Conservation (phyloP, 2,113 vertebrate species). For the Octodon degus region DNA sequence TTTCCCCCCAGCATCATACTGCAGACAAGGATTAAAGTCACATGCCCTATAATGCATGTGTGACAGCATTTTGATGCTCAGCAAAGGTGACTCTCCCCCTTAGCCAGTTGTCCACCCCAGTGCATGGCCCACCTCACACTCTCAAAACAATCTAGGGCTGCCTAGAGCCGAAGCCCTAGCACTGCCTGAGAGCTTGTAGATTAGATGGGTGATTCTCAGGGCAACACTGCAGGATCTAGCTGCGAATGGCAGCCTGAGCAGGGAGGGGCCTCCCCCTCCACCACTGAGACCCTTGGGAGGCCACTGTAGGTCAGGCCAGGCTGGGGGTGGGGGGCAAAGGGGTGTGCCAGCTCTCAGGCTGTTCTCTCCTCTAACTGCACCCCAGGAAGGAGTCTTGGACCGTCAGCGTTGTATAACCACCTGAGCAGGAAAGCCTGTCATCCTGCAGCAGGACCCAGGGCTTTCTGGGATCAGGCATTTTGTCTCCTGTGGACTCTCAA, state of each 20-base stretch:
- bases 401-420: neutral
- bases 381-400: neutral
- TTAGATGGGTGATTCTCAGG: neutral
- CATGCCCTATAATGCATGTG: fast-evolving
- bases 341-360: neutral
- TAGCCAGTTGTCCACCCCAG: neutral
- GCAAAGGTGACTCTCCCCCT: neutral
- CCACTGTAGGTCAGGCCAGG: neutral
- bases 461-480: too few relatives aligned
- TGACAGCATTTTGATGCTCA: neutral
- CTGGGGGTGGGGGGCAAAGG: neutral
- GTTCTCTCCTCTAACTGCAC: too few relatives aligned
- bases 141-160: slow-evolving; percentile 30
- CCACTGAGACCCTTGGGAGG: neutral
- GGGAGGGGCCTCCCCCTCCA: neutral
- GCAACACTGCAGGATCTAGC: neutral
- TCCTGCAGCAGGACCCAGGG: neutral
- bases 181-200: neutral
- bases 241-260: neutral
- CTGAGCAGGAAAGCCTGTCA: neutral
- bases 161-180: neutral
- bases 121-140: neutral
- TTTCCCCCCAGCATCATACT: neutral
- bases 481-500: neutral
- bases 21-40: neutral